Evolutionary conservation across 2,797 vertebrate species (phyloP).

Genomic region (Lacerta agilis): DNA sequence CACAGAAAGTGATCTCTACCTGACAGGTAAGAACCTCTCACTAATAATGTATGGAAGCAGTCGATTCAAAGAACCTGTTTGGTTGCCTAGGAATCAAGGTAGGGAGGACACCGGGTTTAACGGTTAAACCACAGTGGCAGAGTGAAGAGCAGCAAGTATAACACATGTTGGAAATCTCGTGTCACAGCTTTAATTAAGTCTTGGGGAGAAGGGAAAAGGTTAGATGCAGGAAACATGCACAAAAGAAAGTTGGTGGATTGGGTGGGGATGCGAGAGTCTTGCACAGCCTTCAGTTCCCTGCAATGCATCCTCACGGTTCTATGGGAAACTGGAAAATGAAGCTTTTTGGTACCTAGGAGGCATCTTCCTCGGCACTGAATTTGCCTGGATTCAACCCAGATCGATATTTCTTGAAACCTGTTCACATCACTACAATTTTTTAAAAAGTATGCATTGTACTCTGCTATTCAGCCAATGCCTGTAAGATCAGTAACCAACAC

Average conservation of each 20-base stretch:
- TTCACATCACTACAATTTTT: background rate
- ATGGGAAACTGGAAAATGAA: background rate
- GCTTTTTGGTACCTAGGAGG: too few species aligned
- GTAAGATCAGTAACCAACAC: background rate
- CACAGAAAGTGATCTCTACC: slow-evolving; percentile 87
- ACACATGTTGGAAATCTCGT: background rate
- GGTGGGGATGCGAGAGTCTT: background rate
- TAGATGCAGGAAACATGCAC: background rate
- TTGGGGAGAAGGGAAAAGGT: background rate
- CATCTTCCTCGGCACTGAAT: background rate
- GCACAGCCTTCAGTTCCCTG: background rate
- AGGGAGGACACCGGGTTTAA: slow-evolving; percentile 6
- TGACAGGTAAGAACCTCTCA: slow-evolving; percentile 85
- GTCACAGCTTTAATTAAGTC: background rate
- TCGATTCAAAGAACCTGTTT: background rate
- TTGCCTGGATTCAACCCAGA: background rate
- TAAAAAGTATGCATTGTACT: background rate
- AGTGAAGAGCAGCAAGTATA: background rate
- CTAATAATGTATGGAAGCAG: background rate
- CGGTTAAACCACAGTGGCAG: background rate
- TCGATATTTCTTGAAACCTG: background rate
- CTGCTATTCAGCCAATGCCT: background rate
- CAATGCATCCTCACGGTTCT: too few species aligned
- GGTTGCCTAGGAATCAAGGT: slow-evolving; percentile 3
- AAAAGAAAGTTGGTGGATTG: background rate